Conservation (phyloP, 2,113 vertebrate genomes). For the Cephalopterus ornatus region DNA sequence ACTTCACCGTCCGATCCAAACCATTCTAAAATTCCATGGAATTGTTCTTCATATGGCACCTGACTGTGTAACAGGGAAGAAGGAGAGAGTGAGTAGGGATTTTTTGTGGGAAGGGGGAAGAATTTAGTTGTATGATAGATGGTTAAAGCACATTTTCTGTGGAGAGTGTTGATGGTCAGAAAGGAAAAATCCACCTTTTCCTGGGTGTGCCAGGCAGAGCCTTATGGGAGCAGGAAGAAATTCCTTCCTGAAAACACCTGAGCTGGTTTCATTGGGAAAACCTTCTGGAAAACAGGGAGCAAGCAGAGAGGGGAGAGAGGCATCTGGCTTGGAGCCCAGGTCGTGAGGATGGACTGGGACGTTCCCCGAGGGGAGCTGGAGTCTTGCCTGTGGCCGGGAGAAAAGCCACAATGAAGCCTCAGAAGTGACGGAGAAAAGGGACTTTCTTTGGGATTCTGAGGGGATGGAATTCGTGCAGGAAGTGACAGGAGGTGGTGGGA, state of each 20-base stretch:
- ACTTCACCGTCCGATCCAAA: neutral
- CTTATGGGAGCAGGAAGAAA: neutral
- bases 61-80: neutral
- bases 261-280: neutral
- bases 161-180: neutral
- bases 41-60: neutral
- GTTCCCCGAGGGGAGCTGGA: conserved; percentile 28
- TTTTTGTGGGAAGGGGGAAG: neutral
- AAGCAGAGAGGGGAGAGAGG: neutral
- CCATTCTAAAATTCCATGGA: neutral
- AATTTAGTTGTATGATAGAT: neutral
- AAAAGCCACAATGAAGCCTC: conserved; percentile 24
- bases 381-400: neutral
- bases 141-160: neutral
- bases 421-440: neutral
- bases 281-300: neutral
- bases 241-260: neutral
- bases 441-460: neutral
- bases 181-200: neutral
- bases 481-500: conserved; percentile 14
- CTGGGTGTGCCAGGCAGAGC: neutral
- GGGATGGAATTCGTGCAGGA: neutral
- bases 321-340: conserved; percentile 16
- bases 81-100: neutral
- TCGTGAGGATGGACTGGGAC: neutral